Base-by-base conservation (phyloP, 2,797 vertebrate genomes). In the Philypnodon macrostomus region DNA sequence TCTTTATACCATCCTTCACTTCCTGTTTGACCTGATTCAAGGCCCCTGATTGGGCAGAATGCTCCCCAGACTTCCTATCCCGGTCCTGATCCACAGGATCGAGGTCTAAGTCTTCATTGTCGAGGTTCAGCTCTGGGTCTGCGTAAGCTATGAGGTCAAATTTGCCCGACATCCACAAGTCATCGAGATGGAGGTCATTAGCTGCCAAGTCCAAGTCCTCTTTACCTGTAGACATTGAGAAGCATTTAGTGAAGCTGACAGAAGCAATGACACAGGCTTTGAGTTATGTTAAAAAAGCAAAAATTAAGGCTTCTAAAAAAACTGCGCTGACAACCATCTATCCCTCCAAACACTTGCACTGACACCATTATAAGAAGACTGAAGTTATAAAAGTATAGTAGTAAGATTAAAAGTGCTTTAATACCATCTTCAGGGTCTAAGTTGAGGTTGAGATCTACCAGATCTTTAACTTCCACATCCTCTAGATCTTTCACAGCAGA, bases 131-230 rank as follows among this genome's bases (percentile, higher is more conserved):
- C 55, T 96, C 96, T 0, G 97, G 95, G 74, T 99, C 97, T 1
- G 97, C 93, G 33, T 98, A 99, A 0, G 97, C 97, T 27, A 99
- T 95, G 16, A 99, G 90, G 77, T 99, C 97, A 54, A 99, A 99
- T 56, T 99, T 95, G 14, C 94, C 96, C 0, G 93, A 93, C 67
- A 90, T 82, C 24, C 98, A 73, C 59, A 99, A 93, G 85, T 98
- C 94, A 27, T 98, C 97, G 2, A 99, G 89, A 46, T 98, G 95
- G 53, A 97, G 92, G 70, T 98, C 96, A 23, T 95, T 95, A 0
- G 95, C 87, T 80, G 95, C 95, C 58, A 98, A 86, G 63, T 98
- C 96, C 55, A 98, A 67, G 35, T 90, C 89, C 54, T 87, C 85
- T 76, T 98, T 98, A 19, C 85, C 85, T 87, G 57, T 13, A 53